Percentiles rank a stretch among this genome's conserved stretches.
These are phyloP conservation scores for Choreutis nemorana DNA, from an alignment of 2,888 invertebrate genomes.

Conservation along the genomic window DNA sequence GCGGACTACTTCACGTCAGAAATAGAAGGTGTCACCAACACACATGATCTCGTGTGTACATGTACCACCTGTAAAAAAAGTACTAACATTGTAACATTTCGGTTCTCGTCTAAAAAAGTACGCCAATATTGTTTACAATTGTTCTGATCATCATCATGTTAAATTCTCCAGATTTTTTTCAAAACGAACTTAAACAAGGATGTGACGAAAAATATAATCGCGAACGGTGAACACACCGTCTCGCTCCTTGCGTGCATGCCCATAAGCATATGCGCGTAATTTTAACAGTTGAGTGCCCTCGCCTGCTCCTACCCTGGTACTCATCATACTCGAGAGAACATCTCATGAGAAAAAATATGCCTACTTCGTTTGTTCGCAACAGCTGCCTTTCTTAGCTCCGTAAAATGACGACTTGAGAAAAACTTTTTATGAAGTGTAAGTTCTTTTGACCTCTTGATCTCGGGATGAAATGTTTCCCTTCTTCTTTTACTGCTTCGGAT, in stretches of 20 bases:
- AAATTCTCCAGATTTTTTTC: no score
- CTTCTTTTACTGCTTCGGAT: no score
- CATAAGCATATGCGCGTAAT: conserved; percentile 6
- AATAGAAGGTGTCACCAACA: no score
- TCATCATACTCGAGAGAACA: conserved; percentile 2
- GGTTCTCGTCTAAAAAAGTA: conserved; percentile 4
- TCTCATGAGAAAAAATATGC: conserved; percentile 4
- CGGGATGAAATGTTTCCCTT: no score
- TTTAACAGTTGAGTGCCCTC: conserved; percentile 17
- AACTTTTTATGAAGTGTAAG: no score
- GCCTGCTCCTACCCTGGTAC: conserved; percentile 10
- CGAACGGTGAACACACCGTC: not conserved
- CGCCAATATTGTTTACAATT: conserved; percentile 1
- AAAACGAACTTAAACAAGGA: not conserved
- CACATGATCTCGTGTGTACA: no score
- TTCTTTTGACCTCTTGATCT: no score
- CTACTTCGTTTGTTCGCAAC: conserved; percentile 13
- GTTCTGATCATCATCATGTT: no score
- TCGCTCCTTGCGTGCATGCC: conserved; percentile 4
- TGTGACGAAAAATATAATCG: conserved; percentile 1
- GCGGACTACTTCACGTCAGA: no score
- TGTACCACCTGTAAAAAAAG: conserved; percentile 7
- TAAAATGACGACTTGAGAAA: no score
- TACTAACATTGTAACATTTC: conserved; percentile 1
- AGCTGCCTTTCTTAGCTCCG: conserved; percentile 12